Evolutionary conservation across 2,113 vertebrate species (phyloP).

Genomic region (Blennius ocellaris): DNA sequence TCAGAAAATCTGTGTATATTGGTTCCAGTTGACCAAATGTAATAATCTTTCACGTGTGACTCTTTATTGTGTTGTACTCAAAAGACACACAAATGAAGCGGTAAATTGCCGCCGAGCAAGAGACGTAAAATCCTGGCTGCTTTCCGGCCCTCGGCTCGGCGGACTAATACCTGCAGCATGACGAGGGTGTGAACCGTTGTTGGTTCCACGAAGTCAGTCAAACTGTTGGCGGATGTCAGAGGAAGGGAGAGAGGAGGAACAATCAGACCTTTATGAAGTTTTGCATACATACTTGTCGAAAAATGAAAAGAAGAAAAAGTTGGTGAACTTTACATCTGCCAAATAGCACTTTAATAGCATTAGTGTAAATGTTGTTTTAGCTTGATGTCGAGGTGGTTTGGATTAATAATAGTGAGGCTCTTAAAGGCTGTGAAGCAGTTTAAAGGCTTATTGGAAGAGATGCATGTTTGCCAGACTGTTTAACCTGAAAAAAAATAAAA

Average conservation of each 20-base stretch:
- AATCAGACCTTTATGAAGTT: background rate
- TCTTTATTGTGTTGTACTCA: background rate
- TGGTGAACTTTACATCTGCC: background rate
- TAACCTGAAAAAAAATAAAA: background rate
- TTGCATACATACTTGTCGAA: background rate
- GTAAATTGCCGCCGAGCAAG: background rate
- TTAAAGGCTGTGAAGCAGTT: constrained; percentile 15
- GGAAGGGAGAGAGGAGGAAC: background rate
- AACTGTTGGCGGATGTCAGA: background rate
- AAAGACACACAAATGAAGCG: background rate
- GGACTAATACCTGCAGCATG: background rate
- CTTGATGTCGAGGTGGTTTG: too few relatives aligned
- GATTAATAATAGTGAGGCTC: background rate
- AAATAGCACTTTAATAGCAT: background rate
- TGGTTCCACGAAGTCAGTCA: background rate
- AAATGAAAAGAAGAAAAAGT: background rate
- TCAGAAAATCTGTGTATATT: background rate
- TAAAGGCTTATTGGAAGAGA: constrained; percentile 34
- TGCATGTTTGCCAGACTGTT: constrained; percentile 14
- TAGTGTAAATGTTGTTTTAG: too few relatives aligned
- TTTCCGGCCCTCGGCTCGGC: background rate
- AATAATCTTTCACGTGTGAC: background rate
- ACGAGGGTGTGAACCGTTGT: background rate
- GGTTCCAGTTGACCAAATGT: background rate
- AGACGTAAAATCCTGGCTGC: background rate